These are phyloP conservation scores for Hyposmocoma kahamanoa DNA, from an alignment of 1,140 invertebrate species.

Conservation along the genomic window DNA sequence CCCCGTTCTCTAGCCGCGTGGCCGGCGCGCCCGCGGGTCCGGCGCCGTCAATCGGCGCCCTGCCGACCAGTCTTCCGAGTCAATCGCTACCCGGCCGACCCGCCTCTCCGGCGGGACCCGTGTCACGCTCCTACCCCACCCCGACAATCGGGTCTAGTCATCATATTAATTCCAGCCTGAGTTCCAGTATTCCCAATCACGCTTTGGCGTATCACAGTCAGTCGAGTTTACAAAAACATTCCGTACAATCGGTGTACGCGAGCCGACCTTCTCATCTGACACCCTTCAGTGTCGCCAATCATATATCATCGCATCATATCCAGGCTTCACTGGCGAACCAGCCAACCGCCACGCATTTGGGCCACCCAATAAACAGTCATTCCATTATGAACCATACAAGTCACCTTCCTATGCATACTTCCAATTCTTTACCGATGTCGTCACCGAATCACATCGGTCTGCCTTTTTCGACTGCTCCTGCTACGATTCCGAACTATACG, in stretches of 20 bases:
- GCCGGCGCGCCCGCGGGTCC: conserved; percentile 71
- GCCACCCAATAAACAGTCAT: conserved; percentile 51
- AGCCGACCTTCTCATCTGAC: conserved; percentile 52
- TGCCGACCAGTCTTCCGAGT: conserved; percentile 55
- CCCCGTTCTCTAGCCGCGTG: conserved; percentile 72
- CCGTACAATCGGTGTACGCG: conserved; percentile 47
- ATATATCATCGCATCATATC: conserved; percentile 45
- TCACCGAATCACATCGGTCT: conserved; percentile 47
- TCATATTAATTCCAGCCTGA: conserved; percentile 65
- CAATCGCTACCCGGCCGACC: conserved; percentile 42
- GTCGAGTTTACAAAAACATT: conserved; percentile 66
- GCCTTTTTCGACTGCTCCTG: conserved; percentile 39
- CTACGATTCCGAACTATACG: conserved; percentile 44
- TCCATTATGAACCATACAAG: conserved; percentile 46
- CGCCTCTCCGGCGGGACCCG: conserved; percentile 41
- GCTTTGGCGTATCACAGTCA: conserved; percentile 60
- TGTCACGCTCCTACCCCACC: conserved; percentile 50
- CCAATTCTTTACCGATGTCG: conserved; percentile 34
- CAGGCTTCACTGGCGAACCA: conserved; percentile 32
- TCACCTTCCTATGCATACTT: conserved; percentile 38
- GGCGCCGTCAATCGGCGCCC: conserved; percentile 42
- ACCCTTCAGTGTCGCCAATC: conserved; percentile 56
- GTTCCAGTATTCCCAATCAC: conserved; percentile 61
- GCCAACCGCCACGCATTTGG: conserved; percentile 32
- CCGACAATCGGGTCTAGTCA: conserved; percentile 67